Evolutionary conservation across 2,888 invertebrate species (phyloP).

Genomic region (Gasteruption jaculator): DNA sequence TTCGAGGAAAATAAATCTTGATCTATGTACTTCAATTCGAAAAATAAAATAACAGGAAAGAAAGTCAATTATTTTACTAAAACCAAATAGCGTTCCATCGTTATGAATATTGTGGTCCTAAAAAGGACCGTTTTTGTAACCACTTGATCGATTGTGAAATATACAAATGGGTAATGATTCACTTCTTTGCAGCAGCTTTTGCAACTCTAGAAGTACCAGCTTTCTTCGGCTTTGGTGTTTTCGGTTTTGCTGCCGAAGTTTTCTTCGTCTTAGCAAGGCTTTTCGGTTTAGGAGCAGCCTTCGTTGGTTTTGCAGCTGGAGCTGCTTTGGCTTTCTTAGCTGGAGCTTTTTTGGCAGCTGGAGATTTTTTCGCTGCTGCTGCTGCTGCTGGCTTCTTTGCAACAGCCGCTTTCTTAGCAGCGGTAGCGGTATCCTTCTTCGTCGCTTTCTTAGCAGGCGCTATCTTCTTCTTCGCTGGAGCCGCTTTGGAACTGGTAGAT

Average conservation of each 20-base stretch:
- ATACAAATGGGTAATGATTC: no score
- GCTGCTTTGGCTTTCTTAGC: constrained; percentile 15
- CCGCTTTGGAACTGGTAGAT: constrained; percentile 32
- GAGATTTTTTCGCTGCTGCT: constrained; percentile 27
- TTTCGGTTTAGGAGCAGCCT: constrained; percentile 17
- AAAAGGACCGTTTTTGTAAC: constrained; percentile 19
- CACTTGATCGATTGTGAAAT: constrained; percentile 15
- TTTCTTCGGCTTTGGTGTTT: no score
- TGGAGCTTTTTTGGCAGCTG: no score
- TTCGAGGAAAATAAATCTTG: no score
- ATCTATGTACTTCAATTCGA: no score
- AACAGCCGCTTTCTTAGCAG: no score
- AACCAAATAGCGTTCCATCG: no score
- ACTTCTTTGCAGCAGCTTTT: constrained; percentile 12
- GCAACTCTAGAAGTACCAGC: not conserved
- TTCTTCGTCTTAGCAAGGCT: no score
- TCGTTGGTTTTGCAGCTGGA: constrained; percentile 10
- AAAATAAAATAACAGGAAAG: not conserved
- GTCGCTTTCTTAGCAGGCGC: no score
- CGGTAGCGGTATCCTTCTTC: constrained; percentile 7
- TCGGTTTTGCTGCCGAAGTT: no score
- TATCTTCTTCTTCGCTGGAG: constrained; percentile 17
- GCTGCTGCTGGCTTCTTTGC: constrained; percentile 33
- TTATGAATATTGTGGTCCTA: constrained; percentile 18
- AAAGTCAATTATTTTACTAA: no score